These are phyloP conservation scores for Xiphophorus maculatus DNA, from an alignment of 2,113 vertebrate species.

Conservation along the genomic window DNA sequence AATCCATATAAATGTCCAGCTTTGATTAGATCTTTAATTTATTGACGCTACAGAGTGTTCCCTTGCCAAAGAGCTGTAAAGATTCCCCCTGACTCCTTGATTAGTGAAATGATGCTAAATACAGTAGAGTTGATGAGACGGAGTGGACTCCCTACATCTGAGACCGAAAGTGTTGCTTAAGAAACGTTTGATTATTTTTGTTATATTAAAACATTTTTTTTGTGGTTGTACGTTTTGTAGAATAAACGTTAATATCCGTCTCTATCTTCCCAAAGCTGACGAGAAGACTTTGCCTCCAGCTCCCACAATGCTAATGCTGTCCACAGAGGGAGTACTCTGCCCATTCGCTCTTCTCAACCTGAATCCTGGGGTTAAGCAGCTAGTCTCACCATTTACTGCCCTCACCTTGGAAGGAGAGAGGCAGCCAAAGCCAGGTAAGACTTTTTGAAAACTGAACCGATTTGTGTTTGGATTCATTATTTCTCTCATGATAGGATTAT, in stretches of 20 bases:
- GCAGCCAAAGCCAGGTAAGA: constrained; percentile 81
- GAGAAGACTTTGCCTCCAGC: constrained; percentile 88
- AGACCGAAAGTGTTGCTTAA: background rate
- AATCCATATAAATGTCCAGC: constrained; percentile 1
- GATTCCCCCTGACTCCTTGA: constrained; percentile 6
- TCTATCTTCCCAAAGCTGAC: constrained; percentile 78
- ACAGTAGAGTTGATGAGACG: background rate
- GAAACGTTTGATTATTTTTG: background rate
- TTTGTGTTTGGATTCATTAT: background rate
- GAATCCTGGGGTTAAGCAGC: constrained; percentile 83
- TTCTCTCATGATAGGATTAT: no score
- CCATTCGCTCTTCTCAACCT: constrained; percentile 93
- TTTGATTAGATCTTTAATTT: constrained; percentile 22
- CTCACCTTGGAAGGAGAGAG: constrained; percentile 86
- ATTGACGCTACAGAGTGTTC: constrained; percentile 6
- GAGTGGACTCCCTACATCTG: background rate
- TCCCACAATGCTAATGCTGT: constrained; percentile 90
- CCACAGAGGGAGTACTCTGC: constrained; percentile 93
- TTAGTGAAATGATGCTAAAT: constrained; percentile 5
- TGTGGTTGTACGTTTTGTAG: background rate
- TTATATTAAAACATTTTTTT: background rate
- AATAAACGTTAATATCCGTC: background rate
- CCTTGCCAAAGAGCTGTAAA: background rate
- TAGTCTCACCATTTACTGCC: constrained; percentile 66
- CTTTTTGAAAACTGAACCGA: background rate